Percentiles rank a stretch among this genome's conserved stretches.
Conservation (phyloP, 2,113 vertebrate genomes). For the Podiceps cristatus region DNA sequence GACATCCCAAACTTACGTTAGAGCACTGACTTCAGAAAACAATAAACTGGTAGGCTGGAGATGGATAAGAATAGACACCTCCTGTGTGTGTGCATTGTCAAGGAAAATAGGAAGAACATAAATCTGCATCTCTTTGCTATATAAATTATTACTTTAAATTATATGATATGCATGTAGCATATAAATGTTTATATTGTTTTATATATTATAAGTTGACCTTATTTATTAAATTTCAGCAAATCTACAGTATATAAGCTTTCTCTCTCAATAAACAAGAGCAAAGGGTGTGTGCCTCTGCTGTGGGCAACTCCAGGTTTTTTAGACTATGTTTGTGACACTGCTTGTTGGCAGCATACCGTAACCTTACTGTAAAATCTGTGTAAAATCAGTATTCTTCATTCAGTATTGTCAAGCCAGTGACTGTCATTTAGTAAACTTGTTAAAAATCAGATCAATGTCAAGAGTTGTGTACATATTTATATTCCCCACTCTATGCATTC, state of each 20-base stretch:
- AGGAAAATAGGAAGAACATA: slow-evolving; percentile 92
- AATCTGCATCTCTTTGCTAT: slow-evolving; percentile 78
- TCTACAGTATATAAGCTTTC: slow-evolving; percentile 83
- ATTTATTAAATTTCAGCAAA: slow-evolving; percentile 95
- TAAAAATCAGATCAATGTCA: slow-evolving; percentile 72
- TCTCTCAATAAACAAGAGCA: slow-evolving; percentile 81
- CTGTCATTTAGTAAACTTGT: slow-evolving; percentile 79
- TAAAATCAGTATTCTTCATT: slow-evolving; percentile 80
- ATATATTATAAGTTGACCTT: slow-evolving; percentile 94
- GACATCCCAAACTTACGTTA: slow-evolving; percentile 92
- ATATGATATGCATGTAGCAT: slow-evolving; percentile 99
- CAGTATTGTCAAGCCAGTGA: slow-evolving; percentile 81
- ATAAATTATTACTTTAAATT: slow-evolving; percentile 99
- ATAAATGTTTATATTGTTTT: slow-evolving; percentile 97
- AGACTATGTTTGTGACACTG: slow-evolving; percentile 67
- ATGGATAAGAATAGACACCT: slow-evolving; percentile 99
- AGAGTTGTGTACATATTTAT: slow-evolving; percentile 75
- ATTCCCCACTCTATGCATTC: not conserved
- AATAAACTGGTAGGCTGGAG: slow-evolving; percentile 88
- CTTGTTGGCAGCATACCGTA: slow-evolving; percentile 44
- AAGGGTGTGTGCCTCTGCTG: slow-evolving; percentile 79
- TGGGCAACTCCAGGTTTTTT: slow-evolving; percentile 65
- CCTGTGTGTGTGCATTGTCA: slow-evolving; percentile 95
- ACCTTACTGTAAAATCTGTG: slow-evolving; percentile 74
- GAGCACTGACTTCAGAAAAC: slow-evolving; percentile 89